Evolutionary conservation across 2,113 vertebrate species (phyloP).

Genomic region (Zosterops borbonicus): DNA sequence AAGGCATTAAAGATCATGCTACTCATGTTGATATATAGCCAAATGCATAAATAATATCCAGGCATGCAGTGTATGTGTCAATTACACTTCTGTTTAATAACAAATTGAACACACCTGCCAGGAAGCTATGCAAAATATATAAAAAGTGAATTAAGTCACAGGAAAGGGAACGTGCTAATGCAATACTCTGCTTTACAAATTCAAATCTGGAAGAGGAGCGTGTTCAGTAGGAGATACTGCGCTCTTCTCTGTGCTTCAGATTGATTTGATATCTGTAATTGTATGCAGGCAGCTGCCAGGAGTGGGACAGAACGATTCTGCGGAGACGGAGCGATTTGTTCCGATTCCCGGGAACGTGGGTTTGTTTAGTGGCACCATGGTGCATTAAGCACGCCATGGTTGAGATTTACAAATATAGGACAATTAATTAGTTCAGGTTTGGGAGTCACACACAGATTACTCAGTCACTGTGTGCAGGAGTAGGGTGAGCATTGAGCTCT

Average conservation of each 20-base stretch:
- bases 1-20: not conserved
- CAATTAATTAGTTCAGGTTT: conserved; percentile 43
- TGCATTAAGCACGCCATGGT: not conserved
- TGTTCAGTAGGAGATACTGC: not conserved
- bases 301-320: not conserved
- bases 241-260: not conserved
- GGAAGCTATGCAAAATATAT: not conserved
- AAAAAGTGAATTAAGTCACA: not conserved
- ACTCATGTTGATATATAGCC: not conserved
- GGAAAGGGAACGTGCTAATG: not conserved
- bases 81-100: not conserved
- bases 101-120: not conserved
- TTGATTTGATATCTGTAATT: not conserved
- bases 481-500: not conserved
- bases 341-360: accelerated
- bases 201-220: not conserved
- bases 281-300: not conserved
- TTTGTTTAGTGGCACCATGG: not conserved
- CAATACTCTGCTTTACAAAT: not conserved
- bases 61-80: not conserved
- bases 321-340: not conserved
- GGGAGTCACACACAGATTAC: not conserved
- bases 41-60: not conserved
- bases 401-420: not conserved
- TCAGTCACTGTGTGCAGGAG: not conserved